phyloP scores from a whole-genome alignment of 1,140 invertebrate genomes.

The Diprion similis region DNA sequence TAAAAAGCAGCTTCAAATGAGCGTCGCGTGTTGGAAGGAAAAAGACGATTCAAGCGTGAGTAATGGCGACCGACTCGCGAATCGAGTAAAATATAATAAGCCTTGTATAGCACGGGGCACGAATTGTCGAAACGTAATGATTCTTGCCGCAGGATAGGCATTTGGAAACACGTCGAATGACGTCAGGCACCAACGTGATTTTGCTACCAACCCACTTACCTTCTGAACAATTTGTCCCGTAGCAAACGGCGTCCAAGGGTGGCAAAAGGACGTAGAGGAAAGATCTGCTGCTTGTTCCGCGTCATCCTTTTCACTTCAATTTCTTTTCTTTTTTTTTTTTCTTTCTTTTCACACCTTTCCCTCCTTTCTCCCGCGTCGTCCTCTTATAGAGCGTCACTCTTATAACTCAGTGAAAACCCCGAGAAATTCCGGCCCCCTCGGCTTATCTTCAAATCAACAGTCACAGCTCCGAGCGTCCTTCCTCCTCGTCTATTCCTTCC shows the following conservation, averaged over 20 bases:
- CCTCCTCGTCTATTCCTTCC: neutral
- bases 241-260: slow-evolving; percentile 63
- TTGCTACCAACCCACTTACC: slow-evolving; percentile 50
- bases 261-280: slow-evolving; percentile 63
- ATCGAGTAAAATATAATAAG: no score
- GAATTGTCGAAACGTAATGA: no score
- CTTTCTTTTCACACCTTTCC: slow-evolving; percentile 13
- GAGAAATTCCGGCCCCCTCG: no score
- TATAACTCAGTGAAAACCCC: no score
- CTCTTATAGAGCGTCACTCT: neutral
- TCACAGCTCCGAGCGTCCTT: slow-evolving; percentile 13
- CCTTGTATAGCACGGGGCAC: no score
- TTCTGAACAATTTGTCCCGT: slow-evolving; percentile 66
- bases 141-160: no score
- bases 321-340: slow-evolving; percentile 29
- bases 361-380: neutral
- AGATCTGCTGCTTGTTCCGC: slow-evolving; percentile 64
- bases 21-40: no score
- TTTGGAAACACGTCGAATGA: no score
- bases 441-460: slow-evolving; percentile 7
- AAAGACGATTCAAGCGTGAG: no score
- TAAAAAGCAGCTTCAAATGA: no score
- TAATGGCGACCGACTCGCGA: no score
- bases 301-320: slow-evolving; percentile 53
- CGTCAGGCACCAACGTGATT: no score